These are phyloP conservation scores for Ammospiza caudacuta DNA, from an alignment of 2,113 vertebrate genomes.

Conservation along the genomic window DNA sequence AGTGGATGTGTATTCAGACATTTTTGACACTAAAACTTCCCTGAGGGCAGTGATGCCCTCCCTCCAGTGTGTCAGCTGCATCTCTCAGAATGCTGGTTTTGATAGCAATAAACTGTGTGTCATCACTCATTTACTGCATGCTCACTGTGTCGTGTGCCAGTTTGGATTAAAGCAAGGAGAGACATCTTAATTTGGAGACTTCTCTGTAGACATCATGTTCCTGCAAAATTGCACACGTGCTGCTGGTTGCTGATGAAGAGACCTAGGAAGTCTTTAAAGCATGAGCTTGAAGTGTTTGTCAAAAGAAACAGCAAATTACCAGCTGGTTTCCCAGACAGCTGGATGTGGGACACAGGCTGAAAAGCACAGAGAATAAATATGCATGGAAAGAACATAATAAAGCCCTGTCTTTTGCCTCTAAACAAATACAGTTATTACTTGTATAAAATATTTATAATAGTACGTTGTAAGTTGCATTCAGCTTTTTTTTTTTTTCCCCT, in stretches of 20 bases:
- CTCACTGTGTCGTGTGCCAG: background rate
- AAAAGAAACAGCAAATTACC: slow-evolving; percentile 13
- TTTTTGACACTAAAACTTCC: background rate
- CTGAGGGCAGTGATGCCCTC: background rate
- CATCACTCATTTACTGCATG: background rate
- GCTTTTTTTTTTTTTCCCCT: background rate
- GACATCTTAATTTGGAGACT: background rate
- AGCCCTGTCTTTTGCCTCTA: background rate
- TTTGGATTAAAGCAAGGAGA: background rate
- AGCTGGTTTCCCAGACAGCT: slow-evolving; percentile 1
- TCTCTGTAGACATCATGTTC: background rate
- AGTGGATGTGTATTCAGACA: background rate
- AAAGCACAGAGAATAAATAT: background rate
- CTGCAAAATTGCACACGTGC: background rate
- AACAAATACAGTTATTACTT: background rate
- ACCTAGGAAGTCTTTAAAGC: background rate
- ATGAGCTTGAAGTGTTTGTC: background rate
- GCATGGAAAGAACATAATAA: background rate
- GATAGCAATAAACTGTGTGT: background rate
- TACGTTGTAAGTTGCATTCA: background rate
- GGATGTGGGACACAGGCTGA: background rate
- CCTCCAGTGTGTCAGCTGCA: background rate
- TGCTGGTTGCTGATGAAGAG: background rate
- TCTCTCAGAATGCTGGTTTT: background rate
- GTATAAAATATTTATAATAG: background rate